Percentiles rank a stretch among this genome's conserved stretches.
These are phyloP conservation scores for Halotydeus destructor DNA, from an alignment of 1,140 invertebrate species.

Conservation along the genomic window DNA sequence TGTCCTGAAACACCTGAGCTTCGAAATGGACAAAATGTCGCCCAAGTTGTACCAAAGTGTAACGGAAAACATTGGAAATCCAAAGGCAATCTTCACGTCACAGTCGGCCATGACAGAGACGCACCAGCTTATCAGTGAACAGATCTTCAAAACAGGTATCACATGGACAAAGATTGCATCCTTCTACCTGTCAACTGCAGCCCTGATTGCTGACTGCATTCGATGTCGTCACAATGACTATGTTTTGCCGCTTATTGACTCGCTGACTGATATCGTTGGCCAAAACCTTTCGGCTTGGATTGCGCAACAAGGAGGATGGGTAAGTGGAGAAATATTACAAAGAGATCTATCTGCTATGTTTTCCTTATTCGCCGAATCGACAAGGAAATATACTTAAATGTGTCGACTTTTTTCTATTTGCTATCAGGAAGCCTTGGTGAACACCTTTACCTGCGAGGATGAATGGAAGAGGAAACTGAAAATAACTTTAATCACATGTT, in stretches of 20 bases:
- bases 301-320: conserved; percentile 46
- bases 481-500: not conserved
- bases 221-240: conserved; percentile 28
- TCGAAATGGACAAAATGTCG: conserved; percentile 14
- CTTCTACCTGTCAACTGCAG: conserved; percentile 41
- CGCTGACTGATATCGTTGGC: conserved; percentile 38
- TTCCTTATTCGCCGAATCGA: not conserved
- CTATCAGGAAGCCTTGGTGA: not conserved
- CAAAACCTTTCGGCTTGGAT: conserved; percentile 43
- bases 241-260: conserved; percentile 35
- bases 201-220: conserved; percentile 44
- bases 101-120: conserved; percentile 32
- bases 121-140: conserved; percentile 34
- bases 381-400: not conserved
- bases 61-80: conserved; percentile 30
- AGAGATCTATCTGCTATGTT: not conserved
- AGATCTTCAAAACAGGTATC: conserved; percentile 31
- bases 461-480: not conserved
- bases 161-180: conserved; percentile 45
- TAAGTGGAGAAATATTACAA: conserved; percentile 21
- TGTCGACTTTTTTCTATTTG: not conserved
- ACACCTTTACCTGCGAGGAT: not conserved
- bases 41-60: conserved; percentile 38
- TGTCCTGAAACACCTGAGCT: conserved; percentile 5
- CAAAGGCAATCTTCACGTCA: conserved; percentile 32